Percentiles rank a stretch among this genome's conserved stretches.
Evolutionary conservation across 2,888 invertebrate genomes (phyloP).

Genomic region (Epirrhoe alternata): DNA sequence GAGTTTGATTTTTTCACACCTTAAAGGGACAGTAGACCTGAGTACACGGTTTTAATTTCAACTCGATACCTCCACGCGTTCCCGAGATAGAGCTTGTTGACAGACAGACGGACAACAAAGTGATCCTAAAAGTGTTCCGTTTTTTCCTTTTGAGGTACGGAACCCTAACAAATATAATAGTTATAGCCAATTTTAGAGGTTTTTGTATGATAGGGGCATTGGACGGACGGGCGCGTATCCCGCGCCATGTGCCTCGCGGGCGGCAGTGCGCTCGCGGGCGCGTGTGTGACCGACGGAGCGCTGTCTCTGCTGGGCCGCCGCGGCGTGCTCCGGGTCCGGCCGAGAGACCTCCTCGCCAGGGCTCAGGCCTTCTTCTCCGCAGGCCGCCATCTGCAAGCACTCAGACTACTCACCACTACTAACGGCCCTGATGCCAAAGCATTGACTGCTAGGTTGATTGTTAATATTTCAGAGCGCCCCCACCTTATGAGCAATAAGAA

Average conservation of each 20-base stretch:
- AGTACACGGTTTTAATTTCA: no score
- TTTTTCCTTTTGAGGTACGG: no score
- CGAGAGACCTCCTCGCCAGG: conserved; percentile 85
- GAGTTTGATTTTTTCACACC: no score
- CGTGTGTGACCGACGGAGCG: conserved; percentile 79
- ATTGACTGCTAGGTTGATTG: conserved; percentile 62
- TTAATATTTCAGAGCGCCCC: conserved; percentile 65
- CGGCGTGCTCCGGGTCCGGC: conserved; percentile 87
- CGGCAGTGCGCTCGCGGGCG: conserved; percentile 81
- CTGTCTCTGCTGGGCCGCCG: conserved; percentile 85
- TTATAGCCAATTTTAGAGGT: no score
- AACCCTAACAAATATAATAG: no score
- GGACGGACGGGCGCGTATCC: conserved; percentile 97
- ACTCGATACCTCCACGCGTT: no score
- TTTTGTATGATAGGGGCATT: conserved; percentile 88
- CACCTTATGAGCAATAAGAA: conserved; percentile 66
- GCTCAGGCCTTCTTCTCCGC: conserved; percentile 83
- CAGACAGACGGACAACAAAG: no score
- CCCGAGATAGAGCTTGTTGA: no score
- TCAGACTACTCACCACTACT: conserved; percentile 66
- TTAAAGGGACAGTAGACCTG: no score
- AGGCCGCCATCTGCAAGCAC: conserved; percentile 83
- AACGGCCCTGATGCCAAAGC: conserved; percentile 61
- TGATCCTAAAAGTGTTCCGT: no score
- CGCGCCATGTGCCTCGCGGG: conserved; percentile 86